These are phyloP conservation scores for Lymantria dispar DNA, from an alignment of 2,888 invertebrate species.

Conservation along the genomic window DNA sequence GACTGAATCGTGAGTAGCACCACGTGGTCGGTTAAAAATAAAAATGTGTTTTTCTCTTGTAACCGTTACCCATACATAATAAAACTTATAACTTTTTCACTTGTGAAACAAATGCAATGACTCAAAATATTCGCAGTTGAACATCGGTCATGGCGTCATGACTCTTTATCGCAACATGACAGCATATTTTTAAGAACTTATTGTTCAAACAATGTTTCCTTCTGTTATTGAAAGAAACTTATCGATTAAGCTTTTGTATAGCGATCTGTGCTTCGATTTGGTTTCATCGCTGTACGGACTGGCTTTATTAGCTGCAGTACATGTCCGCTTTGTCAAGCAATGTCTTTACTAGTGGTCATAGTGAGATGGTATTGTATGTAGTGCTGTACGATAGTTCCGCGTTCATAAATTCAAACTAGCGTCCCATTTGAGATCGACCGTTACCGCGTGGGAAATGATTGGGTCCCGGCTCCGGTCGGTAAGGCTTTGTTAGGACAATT, in stretches of 20 bases:
- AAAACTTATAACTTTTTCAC: constrained; percentile 23
- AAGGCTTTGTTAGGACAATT: constrained; percentile 80
- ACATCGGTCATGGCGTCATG: constrained; percentile 35
- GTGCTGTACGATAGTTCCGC: constrained; percentile 55
- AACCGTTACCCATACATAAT: constrained; percentile 32
- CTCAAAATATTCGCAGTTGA: constrained; percentile 41
- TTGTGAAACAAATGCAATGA: constrained; percentile 27
- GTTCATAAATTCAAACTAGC: constrained; percentile 72
- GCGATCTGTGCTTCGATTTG: constrained; percentile 63
- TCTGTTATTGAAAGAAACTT: constrained; percentile 75
- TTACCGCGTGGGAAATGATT: constrained; percentile 81
- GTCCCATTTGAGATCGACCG: constrained; percentile 71
- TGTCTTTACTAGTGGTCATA: constrained; percentile 44
- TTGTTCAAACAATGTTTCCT: constrained; percentile 75
- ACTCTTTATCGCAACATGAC: constrained; percentile 55
- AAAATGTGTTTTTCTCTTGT: constrained; percentile 22
- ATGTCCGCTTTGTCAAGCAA: constrained; percentile 52
- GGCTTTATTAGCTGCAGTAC: constrained; percentile 52
- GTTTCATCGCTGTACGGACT: constrained; percentile 41
- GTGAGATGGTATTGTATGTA: constrained; percentile 57
- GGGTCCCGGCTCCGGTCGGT: constrained; percentile 63
- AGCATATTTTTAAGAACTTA: constrained; percentile 50
- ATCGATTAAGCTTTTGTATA: constrained; percentile 79
- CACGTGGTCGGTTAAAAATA: constrained; percentile 38
- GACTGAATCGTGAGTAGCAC: constrained; percentile 7